Percentiles rank a stretch among this genome's conserved stretches.
Evolutionary conservation across 2,888 invertebrate genomes (phyloP).

Genomic region (Acleris holmiana): DNA sequence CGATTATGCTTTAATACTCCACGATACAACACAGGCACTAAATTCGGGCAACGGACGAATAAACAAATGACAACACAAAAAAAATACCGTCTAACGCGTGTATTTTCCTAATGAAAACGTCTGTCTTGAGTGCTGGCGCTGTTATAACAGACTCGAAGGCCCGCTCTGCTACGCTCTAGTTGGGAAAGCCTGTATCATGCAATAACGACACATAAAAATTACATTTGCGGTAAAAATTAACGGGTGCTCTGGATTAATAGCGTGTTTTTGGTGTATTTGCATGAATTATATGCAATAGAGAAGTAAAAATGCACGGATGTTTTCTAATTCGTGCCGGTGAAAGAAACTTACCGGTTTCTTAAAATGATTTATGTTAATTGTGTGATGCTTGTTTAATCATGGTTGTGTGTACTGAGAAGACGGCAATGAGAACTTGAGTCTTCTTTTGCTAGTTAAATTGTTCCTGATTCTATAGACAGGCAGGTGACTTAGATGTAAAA

Average conservation of each 20-base stretch:
- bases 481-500: too few species aligned
- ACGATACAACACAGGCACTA: slow-evolving; percentile 51
- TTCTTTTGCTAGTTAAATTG: too few species aligned
- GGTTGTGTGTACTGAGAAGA: too few species aligned
- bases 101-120: slow-evolving; percentile 56
- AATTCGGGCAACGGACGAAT: slow-evolving; percentile 25
- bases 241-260: slow-evolving; percentile 20
- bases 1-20: slow-evolving; percentile 69
- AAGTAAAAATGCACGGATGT: too few species aligned
- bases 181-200: slow-evolving; percentile 79
- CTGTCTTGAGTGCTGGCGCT: slow-evolving; percentile 66
- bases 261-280: slow-evolving; percentile 20
- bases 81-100: slow-evolving; percentile 33
- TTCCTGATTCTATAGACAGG: too few species aligned
- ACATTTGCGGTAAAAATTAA: slow-evolving; percentile 27
- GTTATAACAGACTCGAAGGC: slow-evolving; percentile 63
- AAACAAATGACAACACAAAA: slow-evolving; percentile 9
- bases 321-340: not conserved
- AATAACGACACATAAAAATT: slow-evolving; percentile 55
- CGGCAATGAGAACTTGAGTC: too few species aligned
- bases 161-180: slow-evolving; percentile 74
- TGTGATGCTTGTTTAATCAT: too few species aligned
- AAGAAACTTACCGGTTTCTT: too few species aligned
- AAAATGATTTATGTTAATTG: too few species aligned
- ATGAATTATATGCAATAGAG: not conserved